Conservation (phyloP, 1,140 invertebrate genomes). For the Panulirus ornatus region DNA sequence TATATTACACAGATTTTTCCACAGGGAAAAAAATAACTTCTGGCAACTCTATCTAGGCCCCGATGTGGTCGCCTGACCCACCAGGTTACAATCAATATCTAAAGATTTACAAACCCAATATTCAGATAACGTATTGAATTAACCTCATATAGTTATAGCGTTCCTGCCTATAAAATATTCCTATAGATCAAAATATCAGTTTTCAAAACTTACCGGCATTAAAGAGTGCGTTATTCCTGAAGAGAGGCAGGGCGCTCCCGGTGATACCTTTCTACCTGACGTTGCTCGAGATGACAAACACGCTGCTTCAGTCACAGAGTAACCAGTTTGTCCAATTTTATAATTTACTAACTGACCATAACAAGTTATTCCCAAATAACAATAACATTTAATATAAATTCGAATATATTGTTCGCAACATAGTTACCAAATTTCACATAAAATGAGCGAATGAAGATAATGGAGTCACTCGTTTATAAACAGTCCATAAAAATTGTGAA, state of each 20-base stretch:
- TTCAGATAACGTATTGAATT: neutral
- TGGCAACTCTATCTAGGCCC: conserved; percentile 51
- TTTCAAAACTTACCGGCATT: conserved; percentile 24
- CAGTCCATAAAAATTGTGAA: conserved; percentile 66
- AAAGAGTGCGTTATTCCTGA: neutral
- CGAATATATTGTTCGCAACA: too few species aligned
- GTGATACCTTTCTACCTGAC: conserved; percentile 51
- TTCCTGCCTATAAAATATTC: neutral
- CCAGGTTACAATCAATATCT: conserved; percentile 71
- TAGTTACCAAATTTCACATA: conserved; percentile 2
- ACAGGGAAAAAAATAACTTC: conserved; percentile 47
- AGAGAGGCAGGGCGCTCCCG: neutral
- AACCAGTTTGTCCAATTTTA: conserved; percentile 72
- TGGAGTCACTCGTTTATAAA: conserved; percentile 47
- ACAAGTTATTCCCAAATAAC: neutral
- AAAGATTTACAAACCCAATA: conserved; percentile 54
- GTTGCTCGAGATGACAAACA: conserved; percentile 67
- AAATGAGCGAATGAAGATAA: neutral
- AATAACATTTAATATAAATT: neutral
- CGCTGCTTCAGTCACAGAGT: conserved; percentile 71
- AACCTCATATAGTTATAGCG: neutral
- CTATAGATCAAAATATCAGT: neutral
- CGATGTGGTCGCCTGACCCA: conserved; percentile 62
- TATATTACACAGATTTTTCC: neutral
- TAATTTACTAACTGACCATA: conserved; percentile 12